A percentile compares a stretch with the other conserved stretches of the same genome.
phyloP scores from a whole-genome alignment of 2,797 vertebrate genomes.

The Tadarida brasiliensis region DNA sequence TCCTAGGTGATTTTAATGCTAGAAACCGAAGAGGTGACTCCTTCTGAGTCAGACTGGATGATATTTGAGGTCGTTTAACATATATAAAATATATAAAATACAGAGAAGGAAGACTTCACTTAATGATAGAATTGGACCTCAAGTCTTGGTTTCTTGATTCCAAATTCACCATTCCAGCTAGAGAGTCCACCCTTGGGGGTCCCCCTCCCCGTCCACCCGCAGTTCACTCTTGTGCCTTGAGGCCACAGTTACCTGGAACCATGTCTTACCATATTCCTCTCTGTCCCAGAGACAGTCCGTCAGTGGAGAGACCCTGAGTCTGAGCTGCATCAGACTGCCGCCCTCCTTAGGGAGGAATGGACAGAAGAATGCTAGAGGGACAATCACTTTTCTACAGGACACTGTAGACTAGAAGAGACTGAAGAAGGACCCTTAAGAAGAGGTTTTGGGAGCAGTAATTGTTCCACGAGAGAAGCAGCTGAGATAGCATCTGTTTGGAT shows the following conservation, averaged over 20 bases:
- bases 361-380: slow-evolving; percentile 84
- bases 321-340: slow-evolving; percentile 78
- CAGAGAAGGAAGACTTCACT: neutral
- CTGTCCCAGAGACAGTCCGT: slow-evolving; percentile 80
- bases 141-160: neutral
- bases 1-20: neutral
- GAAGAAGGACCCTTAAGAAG: neutral
- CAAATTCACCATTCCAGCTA: neutral
- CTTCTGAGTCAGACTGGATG: neutral
- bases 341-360: slow-evolving; percentile 72
- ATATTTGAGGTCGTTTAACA: neutral
- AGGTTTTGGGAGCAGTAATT: neutral
- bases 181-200: neutral
- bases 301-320: slow-evolving; percentile 80
- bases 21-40: neutral
- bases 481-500: rapidly evolving
- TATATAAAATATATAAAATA: neutral
- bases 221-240: neutral
- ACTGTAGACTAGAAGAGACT: slow-evolving; percentile 46
- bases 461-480: neutral
- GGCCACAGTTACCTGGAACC: neutral
- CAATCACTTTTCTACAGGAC: slow-evolving; percentile 79
- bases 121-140: neutral
- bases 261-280: slow-evolving; percentile 4
- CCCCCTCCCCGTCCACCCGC: rapidly evolving